A percentile compares a stretch with the other conserved stretches of the same genome.
These are phyloP conservation scores for Tupaia chinensis DNA, from an alignment of 2,113 vertebrate genomes.

Conservation along the genomic window DNA sequence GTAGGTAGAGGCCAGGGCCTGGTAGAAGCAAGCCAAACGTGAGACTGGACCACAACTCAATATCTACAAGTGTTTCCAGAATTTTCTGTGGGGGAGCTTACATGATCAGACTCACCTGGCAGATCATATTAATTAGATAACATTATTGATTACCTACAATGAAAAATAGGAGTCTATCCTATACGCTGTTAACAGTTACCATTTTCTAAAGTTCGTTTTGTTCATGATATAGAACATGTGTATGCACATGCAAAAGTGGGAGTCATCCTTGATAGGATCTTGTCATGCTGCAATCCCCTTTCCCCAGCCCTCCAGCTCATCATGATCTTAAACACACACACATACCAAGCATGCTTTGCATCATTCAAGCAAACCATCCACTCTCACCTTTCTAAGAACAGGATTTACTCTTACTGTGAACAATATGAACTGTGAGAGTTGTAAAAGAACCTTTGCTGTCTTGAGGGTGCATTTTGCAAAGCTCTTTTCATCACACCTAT, in stretches of 20 bases:
- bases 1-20: background rate
- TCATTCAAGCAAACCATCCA: background rate
- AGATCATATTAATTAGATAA: background rate
- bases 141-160: background rate
- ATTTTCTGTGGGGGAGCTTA: background rate
- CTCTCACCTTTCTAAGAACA: background rate
- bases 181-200: background rate
- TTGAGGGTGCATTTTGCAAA: background rate
- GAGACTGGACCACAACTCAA: background rate
- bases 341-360: too few species aligned
- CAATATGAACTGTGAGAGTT: background rate
- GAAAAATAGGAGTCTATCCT: background rate
- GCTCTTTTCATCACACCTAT: background rate
- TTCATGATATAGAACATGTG: too few species aligned
- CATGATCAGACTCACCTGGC: background rate
- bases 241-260: too few species aligned
- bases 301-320: too few species aligned
- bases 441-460: background rate
- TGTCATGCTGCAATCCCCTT: too few species aligned
- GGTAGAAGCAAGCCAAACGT: background rate
- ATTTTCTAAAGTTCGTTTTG: background rate
- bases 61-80: background rate
- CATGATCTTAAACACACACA: too few species aligned
- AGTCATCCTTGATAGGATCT: too few species aligned
- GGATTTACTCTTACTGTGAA: background rate